Conservation (phyloP, 2,888 invertebrate species). For the Lasioglossum marginatum region DNA sequence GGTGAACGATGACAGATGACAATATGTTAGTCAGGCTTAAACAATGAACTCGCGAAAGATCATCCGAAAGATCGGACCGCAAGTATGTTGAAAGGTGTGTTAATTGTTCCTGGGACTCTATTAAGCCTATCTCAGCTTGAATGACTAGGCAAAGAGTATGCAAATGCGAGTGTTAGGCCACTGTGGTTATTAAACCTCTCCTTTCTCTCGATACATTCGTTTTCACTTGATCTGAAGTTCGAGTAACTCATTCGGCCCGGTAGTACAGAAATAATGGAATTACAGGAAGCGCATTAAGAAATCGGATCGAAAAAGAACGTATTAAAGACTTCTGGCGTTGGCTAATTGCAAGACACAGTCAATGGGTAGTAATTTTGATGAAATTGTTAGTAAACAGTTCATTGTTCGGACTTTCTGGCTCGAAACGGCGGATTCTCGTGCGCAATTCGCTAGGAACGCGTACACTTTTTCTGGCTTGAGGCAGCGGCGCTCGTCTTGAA, state of each 20-base stretch:
- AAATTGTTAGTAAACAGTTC: neutral
- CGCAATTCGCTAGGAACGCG: constrained; percentile 20
- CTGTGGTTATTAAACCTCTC: neutral
- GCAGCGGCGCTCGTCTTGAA: neutral
- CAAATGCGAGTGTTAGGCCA: neutral
- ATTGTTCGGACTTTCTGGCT: neutral
- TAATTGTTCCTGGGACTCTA: neutral
- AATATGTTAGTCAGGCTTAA: neutral
- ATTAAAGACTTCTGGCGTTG: neutral
- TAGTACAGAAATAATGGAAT: neutral
- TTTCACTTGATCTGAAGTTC: neutral
- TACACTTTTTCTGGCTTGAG: neutral
- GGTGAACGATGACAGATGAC: neutral
- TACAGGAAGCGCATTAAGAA: neutral
- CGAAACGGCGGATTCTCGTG: neutral
- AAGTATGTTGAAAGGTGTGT: neutral
- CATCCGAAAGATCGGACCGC: neutral
- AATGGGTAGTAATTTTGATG: neutral
- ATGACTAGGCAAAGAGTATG: neutral
- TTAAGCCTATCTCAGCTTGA: neutral
- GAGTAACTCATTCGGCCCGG: neutral
- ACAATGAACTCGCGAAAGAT: neutral
- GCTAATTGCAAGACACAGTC: neutral
- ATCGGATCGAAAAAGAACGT: neutral
- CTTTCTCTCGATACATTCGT: constrained; percentile 1